phyloP scores from a whole-genome alignment of 2,888 invertebrate genomes.

The Polylopha cassiicola region DNA sequence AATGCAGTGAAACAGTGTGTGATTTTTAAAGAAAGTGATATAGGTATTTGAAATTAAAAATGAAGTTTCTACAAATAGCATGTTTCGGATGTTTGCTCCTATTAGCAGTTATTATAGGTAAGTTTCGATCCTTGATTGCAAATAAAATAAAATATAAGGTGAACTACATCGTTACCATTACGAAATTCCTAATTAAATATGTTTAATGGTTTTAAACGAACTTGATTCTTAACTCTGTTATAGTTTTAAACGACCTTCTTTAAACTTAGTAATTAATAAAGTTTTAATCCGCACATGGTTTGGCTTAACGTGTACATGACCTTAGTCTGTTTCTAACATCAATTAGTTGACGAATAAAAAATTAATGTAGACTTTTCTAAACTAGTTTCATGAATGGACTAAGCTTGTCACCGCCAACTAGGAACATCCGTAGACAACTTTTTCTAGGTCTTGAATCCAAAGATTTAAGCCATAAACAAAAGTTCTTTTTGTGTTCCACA shows the following conservation, averaged over 20 bases:
- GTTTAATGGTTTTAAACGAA: too few relatives aligned
- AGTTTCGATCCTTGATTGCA: slow-evolving; percentile 27
- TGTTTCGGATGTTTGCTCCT: slow-evolving; percentile 50
- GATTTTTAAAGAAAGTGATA: slow-evolving; percentile 18
- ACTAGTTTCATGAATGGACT: too few relatives aligned
- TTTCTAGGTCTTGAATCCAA: too few relatives aligned
- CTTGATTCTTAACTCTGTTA: too few relatives aligned
- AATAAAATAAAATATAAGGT: slow-evolving; percentile 4
- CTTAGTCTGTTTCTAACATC: too few relatives aligned
- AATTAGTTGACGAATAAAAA: too few relatives aligned
- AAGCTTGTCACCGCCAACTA: too few relatives aligned
- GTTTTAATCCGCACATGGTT: slow-evolving; percentile 4
- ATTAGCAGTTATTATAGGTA: slow-evolving; percentile 53
- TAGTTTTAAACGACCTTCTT: slow-evolving; percentile 7
- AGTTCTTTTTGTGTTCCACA: too few relatives aligned
- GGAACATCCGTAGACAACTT: too few relatives aligned
- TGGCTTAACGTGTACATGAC: slow-evolving; percentile 2
- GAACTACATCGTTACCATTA: slow-evolving; percentile 6
- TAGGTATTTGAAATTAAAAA: slow-evolving; percentile 36
- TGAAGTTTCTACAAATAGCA: slow-evolving; percentile 48
- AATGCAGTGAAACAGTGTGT: slow-evolving; percentile 56
- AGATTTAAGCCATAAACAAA: too few relatives aligned
- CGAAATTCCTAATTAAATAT: too few relatives aligned
- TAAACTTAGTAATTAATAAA: slow-evolving; percentile 2
- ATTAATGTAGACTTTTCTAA: too few relatives aligned